phyloP scores from a whole-genome alignment of 2,888 invertebrate species.

The Tribolium freemani region DNA sequence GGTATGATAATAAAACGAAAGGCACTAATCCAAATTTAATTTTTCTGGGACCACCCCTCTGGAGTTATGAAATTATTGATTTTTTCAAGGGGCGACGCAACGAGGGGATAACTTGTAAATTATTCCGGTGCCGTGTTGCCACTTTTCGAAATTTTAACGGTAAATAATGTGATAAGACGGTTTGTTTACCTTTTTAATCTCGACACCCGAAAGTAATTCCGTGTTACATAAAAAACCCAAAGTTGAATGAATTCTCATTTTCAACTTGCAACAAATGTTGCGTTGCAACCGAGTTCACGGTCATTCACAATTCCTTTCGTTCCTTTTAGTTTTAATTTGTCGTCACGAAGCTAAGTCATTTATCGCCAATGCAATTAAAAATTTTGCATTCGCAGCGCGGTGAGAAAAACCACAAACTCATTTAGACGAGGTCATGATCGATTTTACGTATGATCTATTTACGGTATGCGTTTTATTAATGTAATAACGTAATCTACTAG shows the following conservation, averaged over 20 bases:
- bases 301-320: slow-evolving; percentile 49
- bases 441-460: slow-evolving; percentile 42
- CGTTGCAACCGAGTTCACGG: slow-evolving; percentile 50
- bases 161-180: slow-evolving; percentile 34
- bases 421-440: slow-evolving; percentile 44
- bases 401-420: slow-evolving; percentile 34
- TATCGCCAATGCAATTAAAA: slow-evolving; percentile 27
- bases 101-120: slow-evolving; percentile 13
- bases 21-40: too few species aligned
- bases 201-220: slow-evolving; percentile 17
- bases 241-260: slow-evolving; percentile 49
- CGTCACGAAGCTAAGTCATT: slow-evolving; percentile 35
- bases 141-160: slow-evolving; percentile 11
- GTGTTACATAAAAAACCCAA: slow-evolving; percentile 6
- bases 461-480: slow-evolving; percentile 45
- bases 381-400: slow-evolving; percentile 1
- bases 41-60: background rate
- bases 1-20: background rate
- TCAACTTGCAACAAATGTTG: slow-evolving; percentile 46
- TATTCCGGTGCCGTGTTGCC: slow-evolving; percentile 25
- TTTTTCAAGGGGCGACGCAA: slow-evolving; percentile 10
- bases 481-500: slow-evolving; percentile 45
- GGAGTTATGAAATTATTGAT: slow-evolving; percentile 16
- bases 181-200: slow-evolving; percentile 39
- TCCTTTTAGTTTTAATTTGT: slow-evolving; percentile 48